Evolutionary conservation across 1,140 invertebrate genomes (phyloP).

Genomic region (Asbolus verrucosus): DNA sequence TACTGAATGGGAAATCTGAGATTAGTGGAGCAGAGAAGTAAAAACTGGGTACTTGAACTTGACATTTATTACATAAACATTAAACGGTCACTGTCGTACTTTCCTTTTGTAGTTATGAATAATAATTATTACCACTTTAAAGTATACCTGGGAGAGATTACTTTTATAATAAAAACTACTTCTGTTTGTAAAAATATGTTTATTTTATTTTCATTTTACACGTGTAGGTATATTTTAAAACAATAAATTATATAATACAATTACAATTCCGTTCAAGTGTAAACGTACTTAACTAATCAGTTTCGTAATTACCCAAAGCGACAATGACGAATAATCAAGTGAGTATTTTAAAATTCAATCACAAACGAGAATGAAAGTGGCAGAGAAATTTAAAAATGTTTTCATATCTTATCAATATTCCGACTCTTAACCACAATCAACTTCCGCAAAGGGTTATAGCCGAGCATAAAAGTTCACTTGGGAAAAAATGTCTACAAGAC

Average conservation of each 20-base stretch:
- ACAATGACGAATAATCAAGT: background rate
- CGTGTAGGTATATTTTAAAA: no score
- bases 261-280: background rate
- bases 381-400: conserved; percentile 9
- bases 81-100: conserved; percentile 23
- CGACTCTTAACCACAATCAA: no score
- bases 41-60: conserved; percentile 34
- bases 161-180: no score
- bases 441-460: no score
- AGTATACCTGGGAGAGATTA: no score
- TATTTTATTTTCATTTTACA: no score
- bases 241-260: conserved; percentile 4
- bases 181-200: background rate
- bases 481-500: no score
- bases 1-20: conserved; percentile 16
- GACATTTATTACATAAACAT: conserved; percentile 32
- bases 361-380: conserved; percentile 12
- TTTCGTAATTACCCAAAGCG: conserved; percentile 4
- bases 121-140: conserved; percentile 1
- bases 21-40: conserved; percentile 33
- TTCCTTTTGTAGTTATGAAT: conserved; percentile 10
- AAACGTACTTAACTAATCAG: conserved; percentile 5
- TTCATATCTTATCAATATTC: conserved; percentile 9
- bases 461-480: no score
- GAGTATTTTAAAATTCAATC: conserved; percentile 1